Evolutionary conservation across 2,888 invertebrate species (phyloP), one percentile per base, ranked within the genome.

Genomic region (Trissolcus brochymenae): DNA sequence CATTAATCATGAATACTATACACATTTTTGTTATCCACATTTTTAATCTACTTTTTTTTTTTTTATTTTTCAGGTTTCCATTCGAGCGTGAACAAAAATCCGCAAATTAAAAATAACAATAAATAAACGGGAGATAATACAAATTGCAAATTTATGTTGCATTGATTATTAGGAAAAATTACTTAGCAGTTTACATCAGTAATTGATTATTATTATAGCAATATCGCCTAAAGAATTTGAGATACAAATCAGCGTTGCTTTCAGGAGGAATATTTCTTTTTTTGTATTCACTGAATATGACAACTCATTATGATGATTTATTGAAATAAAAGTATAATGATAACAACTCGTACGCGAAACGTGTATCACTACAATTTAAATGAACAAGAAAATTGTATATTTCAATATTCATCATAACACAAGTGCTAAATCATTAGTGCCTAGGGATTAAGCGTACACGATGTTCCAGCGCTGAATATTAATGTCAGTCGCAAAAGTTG

Each of bases 361-460:
- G 25, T 59, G 55, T 66, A 65, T 55, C 55, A 56, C 51, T 53
- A 56, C 35, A 60, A 53, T 62, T 74, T 74, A 61, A 73, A 53
- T 55, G 29, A 49, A 40, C 35, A 35, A 60, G 11, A 59, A 64
- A 49, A 67, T 14, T 55, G 55, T 73, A 25, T 21, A 56, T 60
- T 60, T 65, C 56, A 54, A 64, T 70, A 61, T 76, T 65, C 35
- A 56, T 70, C 19, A 14, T 55, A 35, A 46, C 57, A 59, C 40
- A 60, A 70, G 61, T 65, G 60, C 59, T 71, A 76, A 76, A 65
- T 71, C 70, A 76, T 76, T 71, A 53, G 60, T 61, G 70, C 56
- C 70, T 21, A 50, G 56, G 43, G 41, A 53, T 75, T 75, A 65
- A 75, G 71, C 71, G 71, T 76, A 76, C 71, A 66, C 50, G 40